A percentile compares a stretch with the other conserved stretches of the same genome.
Conservation (phyloP, 2,113 vertebrate genomes). For the Drymodes brunneopygia region DNA sequence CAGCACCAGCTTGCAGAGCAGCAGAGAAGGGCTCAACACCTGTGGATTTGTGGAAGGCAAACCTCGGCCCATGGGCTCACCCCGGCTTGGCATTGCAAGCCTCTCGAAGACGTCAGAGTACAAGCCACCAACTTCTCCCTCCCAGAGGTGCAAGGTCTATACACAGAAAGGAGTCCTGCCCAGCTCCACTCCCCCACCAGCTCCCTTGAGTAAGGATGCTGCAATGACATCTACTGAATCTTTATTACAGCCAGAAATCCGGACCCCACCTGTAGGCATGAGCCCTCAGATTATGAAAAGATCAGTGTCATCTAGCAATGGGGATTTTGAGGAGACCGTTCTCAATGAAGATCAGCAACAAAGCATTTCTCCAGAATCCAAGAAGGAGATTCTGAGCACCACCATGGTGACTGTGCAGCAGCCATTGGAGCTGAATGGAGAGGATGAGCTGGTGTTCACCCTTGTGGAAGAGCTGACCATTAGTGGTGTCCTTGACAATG, state of each 20-base stretch:
- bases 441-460: slow-evolving; percentile 86
- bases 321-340: slow-evolving; percentile 73
- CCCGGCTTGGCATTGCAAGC: slow-evolving; percentile 90
- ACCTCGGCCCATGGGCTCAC: slow-evolving; percentile 88
- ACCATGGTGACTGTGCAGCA: slow-evolving; percentile 87
- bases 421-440: slow-evolving; percentile 77
- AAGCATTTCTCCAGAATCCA: slow-evolving; percentile 69
- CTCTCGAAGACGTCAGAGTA: slow-evolving; percentile 94
- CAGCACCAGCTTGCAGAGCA: slow-evolving; percentile 81
- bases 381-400: slow-evolving; percentile 80
- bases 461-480: slow-evolving; percentile 84
- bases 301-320: slow-evolving; percentile 76
- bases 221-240: slow-evolving; percentile 78
- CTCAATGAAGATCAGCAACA: slow-evolving; percentile 70
- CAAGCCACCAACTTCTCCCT: slow-evolving; percentile 87
- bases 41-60: slow-evolving; percentile 83
- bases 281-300: slow-evolving; percentile 86
- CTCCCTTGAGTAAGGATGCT: slow-evolving; percentile 77
- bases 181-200: slow-evolving; percentile 75
- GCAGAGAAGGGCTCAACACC: slow-evolving; percentile 82
- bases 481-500: slow-evolving; percentile 78
- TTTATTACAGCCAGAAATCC: slow-evolving; percentile 79
- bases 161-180: slow-evolving; percentile 95
- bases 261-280: slow-evolving; percentile 92
- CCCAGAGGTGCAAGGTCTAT: slow-evolving; percentile 95